Conservation (phyloP, 2,888 invertebrate genomes). For the Junonia oenone region DNA sequence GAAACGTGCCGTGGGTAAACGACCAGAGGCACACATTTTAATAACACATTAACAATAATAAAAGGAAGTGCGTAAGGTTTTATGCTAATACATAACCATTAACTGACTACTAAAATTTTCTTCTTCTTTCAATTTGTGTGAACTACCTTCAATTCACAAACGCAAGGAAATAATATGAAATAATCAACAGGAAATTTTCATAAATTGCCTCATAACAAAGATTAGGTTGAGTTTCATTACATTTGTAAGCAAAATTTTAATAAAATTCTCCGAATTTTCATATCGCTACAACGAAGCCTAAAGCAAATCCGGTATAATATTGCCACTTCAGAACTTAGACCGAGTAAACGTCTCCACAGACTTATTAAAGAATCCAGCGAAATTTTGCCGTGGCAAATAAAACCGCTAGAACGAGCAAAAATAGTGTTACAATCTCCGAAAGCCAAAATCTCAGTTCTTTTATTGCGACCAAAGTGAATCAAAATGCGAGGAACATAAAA, state of each 20-base stretch:
- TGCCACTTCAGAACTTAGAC: slow-evolving; percentile 12
- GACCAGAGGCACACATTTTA: not conserved
- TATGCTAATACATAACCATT: not conserved
- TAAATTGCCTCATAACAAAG: not conserved
- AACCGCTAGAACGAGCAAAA: slow-evolving; percentile 21
- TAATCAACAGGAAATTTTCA: not conserved
- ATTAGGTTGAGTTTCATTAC: not conserved
- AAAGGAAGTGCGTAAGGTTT: slow-evolving; percentile 1
- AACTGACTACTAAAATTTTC: not conserved
- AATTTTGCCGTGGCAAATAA: slow-evolving; percentile 20
- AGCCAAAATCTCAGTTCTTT: slow-evolving; percentile 38
- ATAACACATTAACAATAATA: not conserved
- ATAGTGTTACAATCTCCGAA: slow-evolving; percentile 25
- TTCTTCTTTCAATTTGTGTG: not conserved
- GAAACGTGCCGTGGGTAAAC: not conserved
- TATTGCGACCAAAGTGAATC: slow-evolving; percentile 47
- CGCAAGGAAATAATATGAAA: not conserved
- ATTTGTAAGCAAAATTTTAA: not conserved
- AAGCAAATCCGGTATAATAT: not conserved
- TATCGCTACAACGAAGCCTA: not conserved
- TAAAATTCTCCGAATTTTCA: not conserved
- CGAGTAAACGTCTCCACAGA: not conserved
- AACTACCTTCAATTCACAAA: not conserved
- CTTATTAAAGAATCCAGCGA: slow-evolving; percentile 13
- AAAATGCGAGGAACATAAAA: slow-evolving; percentile 50